Evolutionary conservation across 2,888 invertebrate species (phyloP).

Genomic region (Geophilus truncorum): DNA sequence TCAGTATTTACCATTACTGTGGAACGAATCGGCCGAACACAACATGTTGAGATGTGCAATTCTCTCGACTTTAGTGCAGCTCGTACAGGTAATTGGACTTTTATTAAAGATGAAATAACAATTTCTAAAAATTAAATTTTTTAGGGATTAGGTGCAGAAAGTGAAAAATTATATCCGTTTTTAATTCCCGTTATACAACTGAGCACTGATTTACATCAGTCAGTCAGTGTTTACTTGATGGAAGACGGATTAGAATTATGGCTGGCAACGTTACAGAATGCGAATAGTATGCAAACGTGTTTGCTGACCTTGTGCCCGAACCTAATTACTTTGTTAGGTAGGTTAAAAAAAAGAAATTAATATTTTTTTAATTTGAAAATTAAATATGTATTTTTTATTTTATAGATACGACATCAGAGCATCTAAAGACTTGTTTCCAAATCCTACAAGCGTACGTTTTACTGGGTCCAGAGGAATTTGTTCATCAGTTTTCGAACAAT

Average conservation of each 20-base stretch:
- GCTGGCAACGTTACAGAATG: constrained; percentile 75
- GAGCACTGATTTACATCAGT: constrained; percentile 72
- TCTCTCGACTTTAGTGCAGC: constrained; percentile 75
- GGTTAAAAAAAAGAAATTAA: not conserved
- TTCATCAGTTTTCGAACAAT: constrained; percentile 47
- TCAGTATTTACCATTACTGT: constrained; percentile 77
- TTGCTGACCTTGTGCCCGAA: constrained; percentile 68
- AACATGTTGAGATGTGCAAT: constrained; percentile 89
- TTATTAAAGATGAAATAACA: not conserved
- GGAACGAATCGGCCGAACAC: constrained; percentile 80
- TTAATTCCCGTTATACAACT: constrained; percentile 62
- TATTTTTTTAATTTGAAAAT: not conserved
- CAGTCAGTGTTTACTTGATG: constrained; percentile 77
- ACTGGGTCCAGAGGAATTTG: constrained; percentile 70
- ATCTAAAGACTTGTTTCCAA: constrained; percentile 69
- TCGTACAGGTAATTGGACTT: constrained; percentile 61
- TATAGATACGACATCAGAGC: constrained; percentile 73
- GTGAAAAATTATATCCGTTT: constrained; percentile 53
- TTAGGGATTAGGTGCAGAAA: constrained; percentile 54
- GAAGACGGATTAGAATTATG: constrained; percentile 90
- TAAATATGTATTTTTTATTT: too few relatives aligned
- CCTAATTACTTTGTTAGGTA: constrained; percentile 67
- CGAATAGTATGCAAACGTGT: constrained; percentile 53
- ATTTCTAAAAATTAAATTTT: not conserved
- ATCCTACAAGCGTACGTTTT: constrained; percentile 78